phyloP scores from a whole-genome alignment of 2,888 invertebrate genomes.

The Spodoptera picta region DNA sequence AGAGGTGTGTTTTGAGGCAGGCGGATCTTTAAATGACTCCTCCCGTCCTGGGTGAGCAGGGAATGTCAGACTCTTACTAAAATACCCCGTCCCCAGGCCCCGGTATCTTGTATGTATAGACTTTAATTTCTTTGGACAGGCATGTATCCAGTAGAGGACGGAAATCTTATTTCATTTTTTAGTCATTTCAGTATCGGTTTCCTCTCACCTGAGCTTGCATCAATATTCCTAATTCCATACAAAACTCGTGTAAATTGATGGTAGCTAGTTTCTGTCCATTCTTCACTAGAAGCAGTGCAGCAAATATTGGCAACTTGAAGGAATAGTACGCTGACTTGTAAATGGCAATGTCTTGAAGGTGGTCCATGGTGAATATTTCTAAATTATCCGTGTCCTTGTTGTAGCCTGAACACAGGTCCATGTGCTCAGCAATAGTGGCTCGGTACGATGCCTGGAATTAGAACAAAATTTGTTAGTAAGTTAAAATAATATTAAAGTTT shows the following conservation, averaged over 20 bases:
- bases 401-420: slow-evolving; percentile 14
- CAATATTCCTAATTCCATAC: slow-evolving; percentile 18
- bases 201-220: slow-evolving; percentile 23
- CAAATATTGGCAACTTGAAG: slow-evolving; percentile 24
- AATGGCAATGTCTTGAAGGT: slow-evolving; percentile 1
- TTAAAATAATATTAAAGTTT: too few relatives aligned
- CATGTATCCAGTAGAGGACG: too few relatives aligned
- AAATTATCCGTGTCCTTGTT: slow-evolving; percentile 21
- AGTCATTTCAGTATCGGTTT: neutral
- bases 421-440: slow-evolving; percentile 10
- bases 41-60: too few relatives aligned
- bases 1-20: too few relatives aligned
- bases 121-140: too few relatives aligned
- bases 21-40: too few relatives aligned
- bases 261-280: slow-evolving; percentile 20
- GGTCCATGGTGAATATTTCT: slow-evolving; percentile 9
- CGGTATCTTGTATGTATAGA: too few relatives aligned
- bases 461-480: too few relatives aligned
- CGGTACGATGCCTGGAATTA: slow-evolving; percentile 1
- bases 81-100: too few relatives aligned
- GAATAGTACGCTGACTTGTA: slow-evolving; percentile 7
- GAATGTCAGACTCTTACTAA: too few relatives aligned
- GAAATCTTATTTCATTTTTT: neutral
- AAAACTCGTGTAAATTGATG: slow-evolving; percentile 22
- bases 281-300: slow-evolving; percentile 23